phyloP scores from a whole-genome alignment of 2,113 vertebrate species.

The Colaptes auratus region DNA sequence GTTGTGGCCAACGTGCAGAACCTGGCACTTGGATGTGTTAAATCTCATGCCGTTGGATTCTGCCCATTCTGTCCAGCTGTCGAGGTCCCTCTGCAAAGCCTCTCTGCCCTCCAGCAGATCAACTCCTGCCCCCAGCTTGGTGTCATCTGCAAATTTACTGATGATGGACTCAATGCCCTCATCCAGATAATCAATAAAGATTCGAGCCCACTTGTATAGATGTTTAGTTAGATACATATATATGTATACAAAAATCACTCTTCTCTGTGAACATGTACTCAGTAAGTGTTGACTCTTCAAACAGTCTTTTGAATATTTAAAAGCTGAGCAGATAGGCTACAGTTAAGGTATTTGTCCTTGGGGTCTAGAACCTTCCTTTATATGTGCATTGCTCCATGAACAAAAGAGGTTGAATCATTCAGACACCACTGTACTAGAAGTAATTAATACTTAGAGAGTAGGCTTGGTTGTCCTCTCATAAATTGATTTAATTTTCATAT shows the following conservation, averaged over 20 bases:
- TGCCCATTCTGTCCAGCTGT: too few relatives aligned
- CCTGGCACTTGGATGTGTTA: too few relatives aligned
- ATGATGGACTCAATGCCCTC: too few relatives aligned
- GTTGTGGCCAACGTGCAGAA: too few relatives aligned
- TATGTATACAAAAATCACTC: neutral
- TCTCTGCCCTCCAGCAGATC: too few relatives aligned
- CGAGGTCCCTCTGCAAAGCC: too few relatives aligned
- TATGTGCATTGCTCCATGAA: neutral
- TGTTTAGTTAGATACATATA: neutral
- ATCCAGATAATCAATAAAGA: too few relatives aligned
- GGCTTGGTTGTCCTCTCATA: neutral
- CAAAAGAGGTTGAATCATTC: neutral
- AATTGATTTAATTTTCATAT: conserved; percentile 43
- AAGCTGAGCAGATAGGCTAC: neutral
- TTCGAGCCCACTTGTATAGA: neutral
- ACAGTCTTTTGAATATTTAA: neutral
- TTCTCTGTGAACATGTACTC: neutral
- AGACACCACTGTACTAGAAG: neutral
- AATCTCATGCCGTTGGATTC: too few relatives aligned
- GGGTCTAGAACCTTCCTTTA: neutral
- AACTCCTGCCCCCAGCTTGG: too few relatives aligned
- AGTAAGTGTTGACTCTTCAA: neutral
- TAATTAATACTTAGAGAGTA: conserved; percentile 1
- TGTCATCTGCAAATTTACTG: too few relatives aligned
- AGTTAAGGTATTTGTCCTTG: neutral